Conservation (phyloP, 2,113 vertebrate genomes). For the Catharus bicknelli region DNA sequence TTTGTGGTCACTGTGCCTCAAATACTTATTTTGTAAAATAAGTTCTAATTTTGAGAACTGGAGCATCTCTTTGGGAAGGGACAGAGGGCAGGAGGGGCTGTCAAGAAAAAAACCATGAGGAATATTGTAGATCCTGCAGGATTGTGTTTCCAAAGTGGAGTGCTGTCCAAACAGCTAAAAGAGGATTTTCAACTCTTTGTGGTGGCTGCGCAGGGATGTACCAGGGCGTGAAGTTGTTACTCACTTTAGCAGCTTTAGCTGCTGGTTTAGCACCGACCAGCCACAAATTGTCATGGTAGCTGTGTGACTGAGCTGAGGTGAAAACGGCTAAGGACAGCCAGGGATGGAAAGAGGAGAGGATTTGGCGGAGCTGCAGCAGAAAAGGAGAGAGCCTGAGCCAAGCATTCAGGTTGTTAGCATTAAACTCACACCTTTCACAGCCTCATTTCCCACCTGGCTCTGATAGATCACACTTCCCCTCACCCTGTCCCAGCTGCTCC, state of each 20-base stretch:
- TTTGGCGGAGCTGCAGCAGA: background rate
- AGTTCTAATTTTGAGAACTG: background rate
- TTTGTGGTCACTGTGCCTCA: background rate
- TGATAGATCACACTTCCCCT: background rate
- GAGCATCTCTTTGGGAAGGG: background rate
- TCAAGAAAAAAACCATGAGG: background rate
- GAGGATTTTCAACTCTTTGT: background rate
- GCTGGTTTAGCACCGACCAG: background rate
- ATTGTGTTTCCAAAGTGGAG: background rate
- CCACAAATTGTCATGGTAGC: no score
- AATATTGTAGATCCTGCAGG: background rate
- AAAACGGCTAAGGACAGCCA: background rate
- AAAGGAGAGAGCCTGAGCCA: background rate
- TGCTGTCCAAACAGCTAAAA: background rate
- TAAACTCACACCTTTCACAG: background rate
- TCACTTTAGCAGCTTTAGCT: background rate
- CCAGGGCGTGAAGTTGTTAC: rapidly evolving
- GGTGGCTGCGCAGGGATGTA: background rate
- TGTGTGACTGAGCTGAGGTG: background rate
- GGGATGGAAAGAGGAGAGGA: background rate
- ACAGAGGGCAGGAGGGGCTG: rapidly evolving
- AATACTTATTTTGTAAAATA: background rate
- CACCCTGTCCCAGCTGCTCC: background rate
- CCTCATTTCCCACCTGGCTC: background rate
- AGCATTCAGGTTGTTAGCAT: background rate